Percentiles rank a stretch among this genome's conserved stretches.
Conservation (phyloP, 2,888 invertebrate genomes). For the Coelopa pilipes region DNA sequence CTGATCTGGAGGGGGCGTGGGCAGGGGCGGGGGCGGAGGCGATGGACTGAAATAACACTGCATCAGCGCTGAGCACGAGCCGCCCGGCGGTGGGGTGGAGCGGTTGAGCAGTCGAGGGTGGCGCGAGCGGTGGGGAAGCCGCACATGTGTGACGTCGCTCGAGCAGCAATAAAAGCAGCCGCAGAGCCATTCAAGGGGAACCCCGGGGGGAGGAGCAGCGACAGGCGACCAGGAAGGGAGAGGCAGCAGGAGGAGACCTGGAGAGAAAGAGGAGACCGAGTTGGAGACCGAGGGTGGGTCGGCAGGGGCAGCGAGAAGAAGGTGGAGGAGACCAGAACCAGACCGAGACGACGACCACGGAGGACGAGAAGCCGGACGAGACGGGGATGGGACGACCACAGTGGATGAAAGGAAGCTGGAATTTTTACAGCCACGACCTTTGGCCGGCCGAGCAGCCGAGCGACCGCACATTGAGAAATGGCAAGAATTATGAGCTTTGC, state of each 20-base stretch:
- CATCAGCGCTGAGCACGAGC: too few relatives aligned
- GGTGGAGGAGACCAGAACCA: conserved; percentile 7
- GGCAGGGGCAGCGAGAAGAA: not conserved
- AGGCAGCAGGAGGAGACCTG: not conserved
- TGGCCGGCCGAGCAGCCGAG: not conserved
- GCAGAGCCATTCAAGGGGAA: too few relatives aligned
- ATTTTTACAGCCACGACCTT: conserved; percentile 12
- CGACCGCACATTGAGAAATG: not conserved
- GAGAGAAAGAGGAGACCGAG: too few relatives aligned
- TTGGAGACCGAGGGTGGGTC: too few relatives aligned
- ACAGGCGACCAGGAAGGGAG: too few relatives aligned
- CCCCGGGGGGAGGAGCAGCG: too few relatives aligned
- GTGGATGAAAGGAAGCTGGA: conserved; percentile 9
- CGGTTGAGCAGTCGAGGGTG: not conserved
- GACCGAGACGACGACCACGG: too few relatives aligned
- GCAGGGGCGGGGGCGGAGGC: too few relatives aligned
- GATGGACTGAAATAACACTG: too few relatives aligned
- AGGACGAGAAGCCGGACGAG: not conserved
- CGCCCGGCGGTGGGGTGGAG: not conserved
- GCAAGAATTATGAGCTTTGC: conserved; percentile 19
- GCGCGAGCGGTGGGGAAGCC: not conserved
- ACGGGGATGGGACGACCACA: not conserved
- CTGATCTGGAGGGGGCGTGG: too few relatives aligned
- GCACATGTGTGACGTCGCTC: not conserved
- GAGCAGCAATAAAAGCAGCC: too few relatives aligned